These are phyloP conservation scores for Ariolimax columbianus DNA, from an alignment of 2,888 invertebrate species.

Conservation along the genomic window DNA sequence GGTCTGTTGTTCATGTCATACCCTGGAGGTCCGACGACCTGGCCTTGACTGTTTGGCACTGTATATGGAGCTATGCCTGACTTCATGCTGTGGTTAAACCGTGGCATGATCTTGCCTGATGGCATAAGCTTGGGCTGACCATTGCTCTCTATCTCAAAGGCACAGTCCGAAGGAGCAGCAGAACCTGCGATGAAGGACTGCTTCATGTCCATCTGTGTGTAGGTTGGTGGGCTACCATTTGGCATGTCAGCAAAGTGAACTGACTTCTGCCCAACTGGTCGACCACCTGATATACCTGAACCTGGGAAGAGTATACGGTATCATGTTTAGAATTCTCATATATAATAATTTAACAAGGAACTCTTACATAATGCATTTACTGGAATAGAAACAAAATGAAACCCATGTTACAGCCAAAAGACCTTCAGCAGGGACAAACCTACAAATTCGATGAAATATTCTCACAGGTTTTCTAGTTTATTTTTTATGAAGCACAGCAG, in stretches of 20 bases:
- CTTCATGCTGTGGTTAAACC: slow-evolving; percentile 58
- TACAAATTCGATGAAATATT: too few relatives aligned
- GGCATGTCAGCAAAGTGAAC: slow-evolving; percentile 50
- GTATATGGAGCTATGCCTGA: slow-evolving; percentile 73
- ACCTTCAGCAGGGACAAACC: too few relatives aligned
- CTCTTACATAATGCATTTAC: too few relatives aligned
- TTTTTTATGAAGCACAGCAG: too few relatives aligned
- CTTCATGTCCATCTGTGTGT: slow-evolving; percentile 26
- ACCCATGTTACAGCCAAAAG: too few relatives aligned
- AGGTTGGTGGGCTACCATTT: slow-evolving; percentile 40
- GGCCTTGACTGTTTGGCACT: slow-evolving; percentile 62
- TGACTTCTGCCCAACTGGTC: slow-evolving; percentile 42
- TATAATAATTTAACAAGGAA: too few relatives aligned
- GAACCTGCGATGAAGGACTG: background rate
- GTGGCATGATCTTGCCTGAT: slow-evolving; percentile 67
- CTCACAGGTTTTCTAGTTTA: too few relatives aligned
- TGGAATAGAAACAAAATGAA: too few relatives aligned
- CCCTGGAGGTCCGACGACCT: slow-evolving; percentile 40
- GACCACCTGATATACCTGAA: slow-evolving; percentile 20
- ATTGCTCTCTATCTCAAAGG: slow-evolving; percentile 40
- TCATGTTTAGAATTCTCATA: too few relatives aligned
- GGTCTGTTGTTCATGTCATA: slow-evolving; percentile 55
- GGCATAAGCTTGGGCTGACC: slow-evolving; percentile 59
- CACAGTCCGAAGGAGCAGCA: slow-evolving; percentile 23
- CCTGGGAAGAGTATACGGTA: too few relatives aligned